These are phyloP conservation scores for Butorides virescens DNA, from an alignment of 2,113 vertebrate species.

Conservation along the genomic window DNA sequence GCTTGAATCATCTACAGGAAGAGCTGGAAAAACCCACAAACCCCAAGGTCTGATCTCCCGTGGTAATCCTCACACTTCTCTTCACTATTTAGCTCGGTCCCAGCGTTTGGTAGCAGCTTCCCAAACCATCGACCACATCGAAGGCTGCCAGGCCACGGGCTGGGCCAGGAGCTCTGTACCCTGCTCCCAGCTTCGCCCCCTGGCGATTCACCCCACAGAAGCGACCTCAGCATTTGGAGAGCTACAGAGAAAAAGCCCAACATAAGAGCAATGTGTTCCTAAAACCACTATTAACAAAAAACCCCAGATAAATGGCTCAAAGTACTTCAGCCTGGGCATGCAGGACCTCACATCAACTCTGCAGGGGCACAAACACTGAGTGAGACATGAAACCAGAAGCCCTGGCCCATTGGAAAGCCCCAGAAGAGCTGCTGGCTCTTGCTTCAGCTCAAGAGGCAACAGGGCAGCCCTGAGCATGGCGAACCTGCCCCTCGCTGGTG, in stretches of 20 bases:
- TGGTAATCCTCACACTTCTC: not conserved
- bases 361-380: fast-evolving
- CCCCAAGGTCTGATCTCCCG: fast-evolving
- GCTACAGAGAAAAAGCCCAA: not conserved
- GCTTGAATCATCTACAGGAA: not conserved
- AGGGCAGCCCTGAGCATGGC: not conserved
- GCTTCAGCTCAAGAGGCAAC: not conserved
- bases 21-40: not conserved
- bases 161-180: not conserved
- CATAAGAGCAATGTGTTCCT: fast-evolving
- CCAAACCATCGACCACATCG: not conserved
- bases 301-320: not conserved
- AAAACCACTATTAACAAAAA: too few species aligned
- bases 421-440: not conserved
- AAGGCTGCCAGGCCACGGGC: not conserved
- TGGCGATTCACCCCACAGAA: not conserved
- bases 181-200: not conserved
- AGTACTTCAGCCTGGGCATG: not conserved
- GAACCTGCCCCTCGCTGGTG: not conserved
- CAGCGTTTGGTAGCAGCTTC: not conserved
- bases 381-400: not conserved
- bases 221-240: not conserved
- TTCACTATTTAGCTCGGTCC: not conserved
- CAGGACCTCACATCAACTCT: not conserved
- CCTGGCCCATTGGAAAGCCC: not conserved